phyloP scores from a whole-genome alignment of 2,888 invertebrate genomes.

The Microctonus hyperodae region DNA sequence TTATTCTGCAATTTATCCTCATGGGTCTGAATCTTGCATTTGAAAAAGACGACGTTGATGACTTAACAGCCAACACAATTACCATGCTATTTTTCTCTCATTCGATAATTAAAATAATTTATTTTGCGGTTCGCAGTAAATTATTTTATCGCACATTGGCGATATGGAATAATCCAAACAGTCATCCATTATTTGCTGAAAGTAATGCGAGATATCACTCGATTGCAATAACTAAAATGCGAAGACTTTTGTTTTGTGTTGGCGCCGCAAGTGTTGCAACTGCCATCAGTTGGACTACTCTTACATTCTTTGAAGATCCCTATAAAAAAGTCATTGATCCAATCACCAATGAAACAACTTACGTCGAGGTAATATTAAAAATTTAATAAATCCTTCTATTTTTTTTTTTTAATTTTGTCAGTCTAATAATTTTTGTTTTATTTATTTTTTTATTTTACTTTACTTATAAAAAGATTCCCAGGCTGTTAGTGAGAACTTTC shows the following conservation, averaged over 20 bases:
- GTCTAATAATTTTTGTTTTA: background rate
- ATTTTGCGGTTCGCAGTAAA: slow-evolving; percentile 77
- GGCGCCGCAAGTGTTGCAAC: slow-evolving; percentile 69
- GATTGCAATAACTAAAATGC: slow-evolving; percentile 77
- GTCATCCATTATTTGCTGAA: slow-evolving; percentile 84
- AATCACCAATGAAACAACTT: slow-evolving; percentile 74
- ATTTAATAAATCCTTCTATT: background rate
- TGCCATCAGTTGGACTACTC: slow-evolving; percentile 75
- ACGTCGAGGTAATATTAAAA: slow-evolving; percentile 66
- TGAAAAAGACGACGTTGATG: slow-evolving; percentile 79
- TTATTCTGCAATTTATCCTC: slow-evolving; percentile 70
- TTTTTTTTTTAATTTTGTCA: background rate
- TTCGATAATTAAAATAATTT: slow-evolving; percentile 76
- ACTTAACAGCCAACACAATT: slow-evolving; percentile 78
- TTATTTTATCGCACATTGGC: slow-evolving; percentile 80
- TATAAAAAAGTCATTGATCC: slow-evolving; percentile 73
- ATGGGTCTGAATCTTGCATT: slow-evolving; percentile 74
- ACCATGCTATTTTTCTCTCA: slow-evolving; percentile 84
- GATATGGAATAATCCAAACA: slow-evolving; percentile 85
- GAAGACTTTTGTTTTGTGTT: slow-evolving; percentile 75
- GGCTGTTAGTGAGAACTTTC: slow-evolving; percentile 78
- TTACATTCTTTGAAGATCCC: slow-evolving; percentile 84
- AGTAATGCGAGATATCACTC: slow-evolving; percentile 81
- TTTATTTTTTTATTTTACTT: slow-evolving; percentile 1
- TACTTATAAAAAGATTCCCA: slow-evolving; percentile 65